Evolutionary conservation across 2,888 invertebrate genomes (phyloP).

Genomic region (Chromoteleia sp.): DNA sequence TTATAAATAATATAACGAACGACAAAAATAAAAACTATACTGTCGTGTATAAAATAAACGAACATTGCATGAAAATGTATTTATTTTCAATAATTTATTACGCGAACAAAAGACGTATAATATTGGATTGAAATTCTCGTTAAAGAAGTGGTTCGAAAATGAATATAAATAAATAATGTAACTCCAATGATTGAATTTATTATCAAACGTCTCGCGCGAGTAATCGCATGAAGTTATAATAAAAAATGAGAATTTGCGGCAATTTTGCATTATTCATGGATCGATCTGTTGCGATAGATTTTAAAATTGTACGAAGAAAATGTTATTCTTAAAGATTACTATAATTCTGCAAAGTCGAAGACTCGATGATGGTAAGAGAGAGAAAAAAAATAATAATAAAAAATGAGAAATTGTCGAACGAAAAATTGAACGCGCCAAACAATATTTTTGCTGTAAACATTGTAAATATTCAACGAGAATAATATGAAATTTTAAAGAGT

Average conservation of each 20-base stretch:
- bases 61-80: too few relatives aligned
- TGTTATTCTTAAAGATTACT: slow-evolving; percentile 22
- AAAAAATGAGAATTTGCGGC: slow-evolving; percentile 11
- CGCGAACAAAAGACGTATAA: too few relatives aligned
- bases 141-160: too few relatives aligned
- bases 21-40: too few relatives aligned
- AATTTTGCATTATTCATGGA: slow-evolving; percentile 25
- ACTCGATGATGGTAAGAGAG: neutral
- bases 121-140: too few relatives aligned
- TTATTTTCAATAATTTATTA: too few relatives aligned
- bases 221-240: slow-evolving; percentile 11
- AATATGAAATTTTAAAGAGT: slow-evolving; percentile 12
- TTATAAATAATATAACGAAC: too few relatives aligned
- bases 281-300: slow-evolving; percentile 24
- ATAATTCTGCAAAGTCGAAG: slow-evolving; percentile 12
- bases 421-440: neutral
- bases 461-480: neutral
- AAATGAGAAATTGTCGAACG: neutral
- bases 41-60: too few relatives aligned
- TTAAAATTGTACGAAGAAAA: slow-evolving; percentile 18
- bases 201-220: neutral
- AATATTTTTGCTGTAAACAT: slow-evolving; percentile 13
- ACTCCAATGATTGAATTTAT: neutral
- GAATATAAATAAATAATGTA: too few relatives aligned
- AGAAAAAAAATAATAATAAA: neutral